Base-by-base conservation (phyloP, 2,113 vertebrate genomes). In the Murina feae region DNA sequence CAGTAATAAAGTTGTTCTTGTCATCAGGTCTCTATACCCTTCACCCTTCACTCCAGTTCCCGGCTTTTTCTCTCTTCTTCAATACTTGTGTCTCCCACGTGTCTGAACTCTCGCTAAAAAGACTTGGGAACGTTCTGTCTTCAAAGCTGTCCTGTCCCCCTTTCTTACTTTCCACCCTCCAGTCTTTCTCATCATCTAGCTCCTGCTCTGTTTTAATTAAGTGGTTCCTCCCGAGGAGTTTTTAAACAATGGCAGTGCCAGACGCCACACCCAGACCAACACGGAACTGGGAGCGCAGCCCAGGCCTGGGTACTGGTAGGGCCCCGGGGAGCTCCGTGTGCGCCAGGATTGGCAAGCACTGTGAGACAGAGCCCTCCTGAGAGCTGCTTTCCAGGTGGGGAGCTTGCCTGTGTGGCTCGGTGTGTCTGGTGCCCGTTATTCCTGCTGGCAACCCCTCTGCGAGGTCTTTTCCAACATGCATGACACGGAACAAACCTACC, bases 341-440 rank as follows among this genome's bases (percentile, higher is more conserved):
- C 21, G 49, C 53, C 65, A 47, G 51, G 42, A 14, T 42, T 51
- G 28, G 63, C 79, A 44, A 0, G 55, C 84, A 2, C 21, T 6
- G 5, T 14, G 0, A 12, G 44, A 28, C 28, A 49, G 69, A 44
- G 12, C 5, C 20, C 44, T 35, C 13, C 55, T 4, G 21, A 17
- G n/a, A 78, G 47, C 72, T 0, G 0, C 8, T 44, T 0, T 23
- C 58, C 0, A 0, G 17, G 32, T 3, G 17, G 10, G n/a, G 20
- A 28, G 35, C 55, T 17, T 8, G 42, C 25, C 63, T 10, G 0
- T 0, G 5, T 6, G 44, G n/a, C 42, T 47, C 71, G 25, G 0
- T 6, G 1, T 44, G 35, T 39, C 51, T 66, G 39, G 39, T 35
- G 21, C 9, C 49, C 28, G 4, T 18, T 28, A 32, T 44, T 84